Evolutionary conservation across 2,797 vertebrate species (phyloP).

Genomic region (Trachops cirrhosus): DNA sequence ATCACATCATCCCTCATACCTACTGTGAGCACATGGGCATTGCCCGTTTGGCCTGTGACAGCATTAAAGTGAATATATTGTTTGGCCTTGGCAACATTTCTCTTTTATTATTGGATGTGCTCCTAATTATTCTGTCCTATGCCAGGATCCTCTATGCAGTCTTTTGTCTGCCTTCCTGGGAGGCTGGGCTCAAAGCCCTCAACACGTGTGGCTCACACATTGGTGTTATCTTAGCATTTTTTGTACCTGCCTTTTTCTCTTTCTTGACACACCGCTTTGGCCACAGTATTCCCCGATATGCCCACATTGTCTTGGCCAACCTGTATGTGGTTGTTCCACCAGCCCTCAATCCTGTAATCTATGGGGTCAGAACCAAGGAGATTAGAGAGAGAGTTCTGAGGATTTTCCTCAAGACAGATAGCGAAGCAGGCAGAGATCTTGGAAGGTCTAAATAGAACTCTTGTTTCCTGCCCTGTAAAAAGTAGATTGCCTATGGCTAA

Average conservation of each 20-base stretch:
- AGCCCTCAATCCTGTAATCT: constrained; percentile 83
- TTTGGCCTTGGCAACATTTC: constrained; percentile 54
- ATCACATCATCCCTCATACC: constrained; percentile 49
- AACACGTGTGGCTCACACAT: constrained; percentile 67
- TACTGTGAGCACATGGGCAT: constrained; percentile 70
- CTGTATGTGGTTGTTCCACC: constrained; percentile 75
- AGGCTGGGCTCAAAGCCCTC: constrained; percentile 56
- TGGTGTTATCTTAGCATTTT: constrained; percentile 66
- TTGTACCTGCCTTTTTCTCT: constrained; percentile 62
- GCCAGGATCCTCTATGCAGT: constrained; percentile 50
- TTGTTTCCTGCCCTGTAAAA: not conserved
- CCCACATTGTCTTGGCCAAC: constrained; percentile 61
- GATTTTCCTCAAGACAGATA: constrained; percentile 7
- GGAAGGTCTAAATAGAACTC: not conserved
- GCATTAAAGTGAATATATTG: constrained; percentile 38
- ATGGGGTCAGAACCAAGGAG: constrained; percentile 83
- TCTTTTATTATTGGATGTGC: constrained; percentile 52
- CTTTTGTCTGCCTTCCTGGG: constrained; percentile 43
- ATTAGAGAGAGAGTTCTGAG: constrained; percentile 66
- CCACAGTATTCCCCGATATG: constrained; percentile 44
- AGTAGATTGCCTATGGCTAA: not conserved
- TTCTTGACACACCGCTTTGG: constrained; percentile 66
- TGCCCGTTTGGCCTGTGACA: constrained; percentile 53
- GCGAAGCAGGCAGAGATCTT: not conserved
- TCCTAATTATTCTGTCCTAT: constrained; percentile 62